Base-by-base conservation (phyloP, 2,113 vertebrate species). In the Euleptes europaea region DNA sequence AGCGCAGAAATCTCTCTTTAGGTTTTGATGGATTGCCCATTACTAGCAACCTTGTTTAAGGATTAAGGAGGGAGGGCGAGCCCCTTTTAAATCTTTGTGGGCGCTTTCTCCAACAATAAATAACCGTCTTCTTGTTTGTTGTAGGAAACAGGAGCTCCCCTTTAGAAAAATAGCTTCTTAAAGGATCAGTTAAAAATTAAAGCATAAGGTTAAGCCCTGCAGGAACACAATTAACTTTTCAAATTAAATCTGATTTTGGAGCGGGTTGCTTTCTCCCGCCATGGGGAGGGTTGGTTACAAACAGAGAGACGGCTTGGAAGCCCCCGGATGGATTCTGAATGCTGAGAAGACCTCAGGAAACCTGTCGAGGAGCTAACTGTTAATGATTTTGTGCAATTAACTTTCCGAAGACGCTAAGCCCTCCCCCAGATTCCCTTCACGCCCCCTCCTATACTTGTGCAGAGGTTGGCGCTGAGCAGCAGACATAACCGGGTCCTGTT, bases 341-440 rank as follows among this genome's bases (percentile, higher is more conserved):
- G 40, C 54, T 49, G 42, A 3, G 42, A 51, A 65, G 31, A 38
- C 78, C 57, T 40, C 15, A 13, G 54, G 78, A 86, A 66, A 86
- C 1, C 5, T 44, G 74, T 57, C 0, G 77, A 1, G 0, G 23
- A 60, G 78, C 73, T 6, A 86, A 72, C 13, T 0, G 0, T 85
- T 69, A 76, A 65, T 78, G 79, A 89, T 90, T 79, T 80, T 11
- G 66, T 49, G 10, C 75, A 87, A 90, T 94, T 93, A 90, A 65
- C 60, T 67, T 86, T 63, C 88, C 74, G 0, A 2, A 70, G 83
- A 5, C 0, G 51, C 75, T 38, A 76, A 83, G 28, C 84, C 89
- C 69, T 1, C 1, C 31, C 10, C 15, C 85, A 6, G 84, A 63
- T 0, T 1, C 2, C 21, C 47, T 40, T 49, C 13, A 19, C 26